These are phyloP conservation scores for Pseudoips prasinana DNA, from an alignment of 2,888 invertebrate genomes.

Conservation along the genomic window DNA sequence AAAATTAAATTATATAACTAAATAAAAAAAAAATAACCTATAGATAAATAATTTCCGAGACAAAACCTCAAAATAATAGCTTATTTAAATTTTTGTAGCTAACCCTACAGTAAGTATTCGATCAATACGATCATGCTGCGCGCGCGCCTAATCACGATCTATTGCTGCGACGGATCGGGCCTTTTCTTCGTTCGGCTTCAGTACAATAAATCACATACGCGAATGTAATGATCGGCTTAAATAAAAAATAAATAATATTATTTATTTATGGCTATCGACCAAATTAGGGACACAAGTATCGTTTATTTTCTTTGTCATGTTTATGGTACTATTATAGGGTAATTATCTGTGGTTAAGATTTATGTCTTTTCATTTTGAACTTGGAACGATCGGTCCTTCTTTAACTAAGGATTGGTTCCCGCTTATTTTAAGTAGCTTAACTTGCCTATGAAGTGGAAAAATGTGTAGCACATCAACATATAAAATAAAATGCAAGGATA, in stretches of 20 bases:
- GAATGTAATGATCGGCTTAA: constrained; percentile 46
- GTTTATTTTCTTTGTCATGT: constrained; percentile 31
- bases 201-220: constrained; percentile 54
- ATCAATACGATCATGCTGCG: constrained; percentile 51
- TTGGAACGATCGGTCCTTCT: no score
- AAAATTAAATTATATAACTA: no score
- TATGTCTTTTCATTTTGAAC: background rate
- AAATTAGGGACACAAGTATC: constrained; percentile 30
- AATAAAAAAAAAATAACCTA: no score
- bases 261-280: constrained; percentile 30
- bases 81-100: no score
- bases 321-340: constrained; percentile 24
- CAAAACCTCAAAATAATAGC: no score
- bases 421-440: no score
- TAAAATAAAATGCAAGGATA: no score
- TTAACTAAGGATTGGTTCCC: no score
- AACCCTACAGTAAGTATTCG: constrained; percentile 25
- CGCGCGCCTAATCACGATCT: constrained; percentile 50
- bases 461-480: no score
- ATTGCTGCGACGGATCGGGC: constrained; percentile 36
- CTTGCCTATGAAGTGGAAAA: no score
- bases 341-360: constrained; percentile 1
- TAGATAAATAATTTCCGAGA: no score
- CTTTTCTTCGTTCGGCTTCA: constrained; percentile 26
- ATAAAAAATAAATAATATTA: constrained; percentile 33